Evolutionary conservation across 2,113 vertebrate species (phyloP).

Genomic region (Marcusenius ussheri): DNA sequence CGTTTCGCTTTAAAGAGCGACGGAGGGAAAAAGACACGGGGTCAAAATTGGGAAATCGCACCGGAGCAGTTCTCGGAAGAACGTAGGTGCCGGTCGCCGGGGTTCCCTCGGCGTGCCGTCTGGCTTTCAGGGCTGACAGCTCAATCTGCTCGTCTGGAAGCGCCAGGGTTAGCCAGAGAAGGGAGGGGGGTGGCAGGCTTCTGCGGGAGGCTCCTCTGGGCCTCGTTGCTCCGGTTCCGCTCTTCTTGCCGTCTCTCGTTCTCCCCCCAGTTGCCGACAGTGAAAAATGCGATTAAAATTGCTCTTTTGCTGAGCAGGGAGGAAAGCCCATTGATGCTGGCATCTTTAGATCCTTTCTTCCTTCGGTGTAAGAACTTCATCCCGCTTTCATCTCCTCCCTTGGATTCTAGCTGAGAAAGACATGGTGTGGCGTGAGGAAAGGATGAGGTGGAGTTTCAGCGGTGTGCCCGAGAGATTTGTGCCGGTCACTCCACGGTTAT

Average conservation of each 20-base stretch:
- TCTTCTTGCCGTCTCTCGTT: background rate
- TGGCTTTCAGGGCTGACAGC: background rate
- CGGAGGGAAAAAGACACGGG: background rate
- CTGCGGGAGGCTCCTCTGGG: background rate
- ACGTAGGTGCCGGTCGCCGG: background rate
- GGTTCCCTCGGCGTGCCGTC: background rate
- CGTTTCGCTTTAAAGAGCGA: background rate
- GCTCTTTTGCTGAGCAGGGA: background rate
- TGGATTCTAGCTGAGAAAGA: background rate
- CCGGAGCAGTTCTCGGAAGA: background rate
- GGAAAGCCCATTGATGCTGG: background rate
- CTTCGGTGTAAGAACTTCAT: background rate
- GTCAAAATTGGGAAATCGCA: background rate
- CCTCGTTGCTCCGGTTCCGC: background rate
- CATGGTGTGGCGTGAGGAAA: background rate
- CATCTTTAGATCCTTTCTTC: background rate
- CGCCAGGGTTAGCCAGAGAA: background rate
- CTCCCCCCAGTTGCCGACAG: background rate
- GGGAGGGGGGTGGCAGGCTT: background rate
- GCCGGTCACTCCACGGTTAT: background rate
- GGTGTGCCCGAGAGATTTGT: background rate
- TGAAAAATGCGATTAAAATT: slow-evolving; percentile 8
- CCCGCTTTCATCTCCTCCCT: background rate
- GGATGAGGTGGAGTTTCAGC: background rate
- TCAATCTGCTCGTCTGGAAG: slow-evolving; percentile 11